Evolutionary conservation across 2,797 vertebrate species (phyloP), one percentile per base, ranked within the genome.

Genomic region (Ciconia nigra): DNA sequence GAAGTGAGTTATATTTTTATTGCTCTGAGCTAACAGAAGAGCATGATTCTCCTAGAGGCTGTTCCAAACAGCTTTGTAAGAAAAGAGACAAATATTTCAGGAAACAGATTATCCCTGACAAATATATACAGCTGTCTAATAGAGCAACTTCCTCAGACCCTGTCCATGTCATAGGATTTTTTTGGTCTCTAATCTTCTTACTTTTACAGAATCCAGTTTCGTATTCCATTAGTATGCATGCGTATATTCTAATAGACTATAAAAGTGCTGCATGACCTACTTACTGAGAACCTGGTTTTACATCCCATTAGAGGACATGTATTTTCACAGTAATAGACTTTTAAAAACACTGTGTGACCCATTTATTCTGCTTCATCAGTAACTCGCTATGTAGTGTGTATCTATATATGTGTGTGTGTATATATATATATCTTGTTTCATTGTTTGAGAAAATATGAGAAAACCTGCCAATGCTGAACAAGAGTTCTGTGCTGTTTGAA

Each of bases 151-250:
- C 73, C 89, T 92, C 65, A 87, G 92, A 89, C 65, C 59, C 24
- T 18, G 29, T 81, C 69, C 51, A 83, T 95, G 81, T 85, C 84
- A 92, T 33, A 63, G 89, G 82, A 89, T 89, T 95, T 97, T 95
- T 94, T 92, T 89, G 9, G 77, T 86, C 26, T 81, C 79, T 97
- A 97, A 97, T 96, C 97, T 97, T 95, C 97, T 97, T 97, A 94
- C 73, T 95, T 80, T 67, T 81, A 94, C 52, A 86, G 90, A 94
- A 95, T 84, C 78, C 84, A 89, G 87, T 94, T 95, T 94, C 93
- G 76, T 92, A 72, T 91, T 85, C 94, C 90, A 93, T 97, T 97
- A 96, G 95, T 91, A 96, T 93, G 93, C 93, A 93, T 93, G 94
- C 93, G 95, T 96, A 76, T 80, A 86, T 94, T 96, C 69, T 89